Conservation (phyloP, 2,888 invertebrate species). For the Latrodectus elegans region DNA sequence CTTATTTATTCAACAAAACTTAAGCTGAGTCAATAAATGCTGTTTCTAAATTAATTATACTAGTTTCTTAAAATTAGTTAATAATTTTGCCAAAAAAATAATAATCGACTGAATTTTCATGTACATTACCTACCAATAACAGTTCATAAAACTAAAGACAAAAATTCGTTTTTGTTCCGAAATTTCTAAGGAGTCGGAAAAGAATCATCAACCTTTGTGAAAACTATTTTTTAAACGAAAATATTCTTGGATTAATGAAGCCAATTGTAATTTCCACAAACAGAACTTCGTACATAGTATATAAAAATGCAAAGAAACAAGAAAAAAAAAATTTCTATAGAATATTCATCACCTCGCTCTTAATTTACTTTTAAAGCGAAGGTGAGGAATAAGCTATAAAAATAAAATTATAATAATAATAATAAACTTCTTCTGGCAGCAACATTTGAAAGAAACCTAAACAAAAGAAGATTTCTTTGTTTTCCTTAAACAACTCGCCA, state of each 20-base stretch:
- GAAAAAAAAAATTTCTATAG: slow-evolving; percentile 8
- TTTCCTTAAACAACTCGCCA: slow-evolving; percentile 64
- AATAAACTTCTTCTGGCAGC: slow-evolving; percentile 10
- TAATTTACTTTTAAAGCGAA: slow-evolving; percentile 65
- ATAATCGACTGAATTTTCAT: no score
- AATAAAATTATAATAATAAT: slow-evolving; percentile 8
- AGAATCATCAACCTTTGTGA: no score
- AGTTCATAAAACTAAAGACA: no score
- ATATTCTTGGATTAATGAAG: slow-evolving; percentile 52
- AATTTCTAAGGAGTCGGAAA: no score
- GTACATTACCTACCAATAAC: no score
- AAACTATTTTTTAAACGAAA: no score
- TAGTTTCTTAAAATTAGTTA: no score
- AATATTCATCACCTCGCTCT: slow-evolving; percentile 32
- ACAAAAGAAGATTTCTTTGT: slow-evolving; percentile 58
- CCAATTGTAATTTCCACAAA: slow-evolving; percentile 36
- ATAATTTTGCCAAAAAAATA: no score
- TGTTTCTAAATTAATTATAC: no score
- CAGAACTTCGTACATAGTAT: slow-evolving; percentile 34
- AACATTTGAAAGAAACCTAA: slow-evolving; percentile 42
- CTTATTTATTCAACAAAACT: no score
- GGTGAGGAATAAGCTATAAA: not conserved
- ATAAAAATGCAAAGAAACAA: slow-evolving; percentile 36
- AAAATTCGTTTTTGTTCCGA: no score
- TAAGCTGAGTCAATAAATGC: no score